Conservation (phyloP, 2,888 invertebrate genomes). For the Eristalinus aeneus region DNA sequence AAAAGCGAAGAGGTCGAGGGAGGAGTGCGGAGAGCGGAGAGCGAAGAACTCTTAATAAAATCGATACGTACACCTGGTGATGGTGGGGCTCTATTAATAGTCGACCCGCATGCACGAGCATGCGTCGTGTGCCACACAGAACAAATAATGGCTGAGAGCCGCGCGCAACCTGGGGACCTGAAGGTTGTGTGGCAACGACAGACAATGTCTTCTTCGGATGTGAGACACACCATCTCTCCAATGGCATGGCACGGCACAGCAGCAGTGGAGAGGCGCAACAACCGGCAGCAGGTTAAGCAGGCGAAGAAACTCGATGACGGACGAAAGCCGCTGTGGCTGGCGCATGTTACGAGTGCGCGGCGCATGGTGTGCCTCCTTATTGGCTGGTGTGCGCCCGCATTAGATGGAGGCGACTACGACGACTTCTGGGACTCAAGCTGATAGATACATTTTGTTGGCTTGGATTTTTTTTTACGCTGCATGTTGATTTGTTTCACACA, state of each 20-base stretch:
- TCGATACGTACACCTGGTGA: constrained; percentile 68
- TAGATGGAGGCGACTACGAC: constrained; percentile 44
- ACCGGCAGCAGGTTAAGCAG: constrained; percentile 61
- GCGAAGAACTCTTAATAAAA: constrained; percentile 60
- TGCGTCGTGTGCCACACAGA: constrained; percentile 69
- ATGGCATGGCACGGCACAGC: constrained; percentile 7
- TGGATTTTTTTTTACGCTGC: background rate
- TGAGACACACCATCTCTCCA: constrained; percentile 53
- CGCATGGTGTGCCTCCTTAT: constrained; percentile 34
- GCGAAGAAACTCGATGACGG: constrained; percentile 51
- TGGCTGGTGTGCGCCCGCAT: constrained; percentile 57
- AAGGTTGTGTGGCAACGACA: constrained; percentile 60
- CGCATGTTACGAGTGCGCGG: constrained; percentile 42
- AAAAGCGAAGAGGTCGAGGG: background rate
- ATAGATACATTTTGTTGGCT: constrained; percentile 51
- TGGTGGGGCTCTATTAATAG: constrained; percentile 70
- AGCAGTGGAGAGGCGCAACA: constrained; percentile 42
- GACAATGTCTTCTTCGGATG: constrained; percentile 53
- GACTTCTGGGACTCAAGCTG: constrained; percentile 66
- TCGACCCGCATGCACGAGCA: constrained; percentile 70
- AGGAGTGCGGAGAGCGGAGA: background rate
- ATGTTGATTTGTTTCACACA: background rate
- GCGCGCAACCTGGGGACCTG: constrained; percentile 54
- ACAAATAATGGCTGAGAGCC: constrained; percentile 52
- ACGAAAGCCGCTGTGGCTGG: constrained; percentile 54